A percentile compares a stretch with the other conserved stretches of the same genome.
These are phyloP conservation scores for Fistularia tabacaria DNA, from an alignment of 2,797 vertebrate species.

Conservation along the genomic window DNA sequence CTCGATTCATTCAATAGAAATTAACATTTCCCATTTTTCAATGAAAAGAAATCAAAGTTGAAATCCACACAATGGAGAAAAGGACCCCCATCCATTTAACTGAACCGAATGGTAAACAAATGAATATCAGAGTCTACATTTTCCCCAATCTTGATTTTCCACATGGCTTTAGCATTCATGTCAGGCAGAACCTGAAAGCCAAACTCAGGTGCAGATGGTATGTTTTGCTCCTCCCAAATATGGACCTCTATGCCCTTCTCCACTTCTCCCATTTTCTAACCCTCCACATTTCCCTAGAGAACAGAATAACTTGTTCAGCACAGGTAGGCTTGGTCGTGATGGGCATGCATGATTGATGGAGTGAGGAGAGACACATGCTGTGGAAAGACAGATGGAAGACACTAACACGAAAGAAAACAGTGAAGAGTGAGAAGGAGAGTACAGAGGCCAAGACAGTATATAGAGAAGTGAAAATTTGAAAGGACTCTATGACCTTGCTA, in stretches of 20 bases:
- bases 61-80: too few relatives aligned
- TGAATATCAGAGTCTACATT: conserved; percentile 15
- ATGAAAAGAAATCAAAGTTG: too few relatives aligned
- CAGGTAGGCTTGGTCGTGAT: conserved; percentile 44
- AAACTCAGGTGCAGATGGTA: conserved; percentile 18
- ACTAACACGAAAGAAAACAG: conserved; percentile 44
- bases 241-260: conserved; percentile 24
- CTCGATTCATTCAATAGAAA: too few relatives aligned
- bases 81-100: conserved; percentile 2
- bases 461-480: conserved; percentile 55
- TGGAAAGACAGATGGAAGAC: conserved; percentile 32
- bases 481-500: conserved; percentile 66
- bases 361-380: conserved; percentile 16
- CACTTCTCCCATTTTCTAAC: conserved; percentile 21
- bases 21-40: too few relatives aligned
- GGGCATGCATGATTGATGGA: conserved; percentile 55
- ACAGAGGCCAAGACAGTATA: conserved; percentile 20
- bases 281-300: conserved; percentile 38
- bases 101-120: conserved; percentile 11
- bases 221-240: conserved; percentile 22
- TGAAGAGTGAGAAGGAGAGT: conserved; percentile 6
- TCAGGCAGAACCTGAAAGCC: conserved; percentile 25
- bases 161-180: conserved; percentile 20
- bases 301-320: conserved; percentile 41
- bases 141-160: conserved; percentile 2